A percentile compares a stretch with the other conserved stretches of the same genome.
phyloP scores from a whole-genome alignment of 2,888 invertebrate species.

The Zhuqinia jingwanae region DNA sequence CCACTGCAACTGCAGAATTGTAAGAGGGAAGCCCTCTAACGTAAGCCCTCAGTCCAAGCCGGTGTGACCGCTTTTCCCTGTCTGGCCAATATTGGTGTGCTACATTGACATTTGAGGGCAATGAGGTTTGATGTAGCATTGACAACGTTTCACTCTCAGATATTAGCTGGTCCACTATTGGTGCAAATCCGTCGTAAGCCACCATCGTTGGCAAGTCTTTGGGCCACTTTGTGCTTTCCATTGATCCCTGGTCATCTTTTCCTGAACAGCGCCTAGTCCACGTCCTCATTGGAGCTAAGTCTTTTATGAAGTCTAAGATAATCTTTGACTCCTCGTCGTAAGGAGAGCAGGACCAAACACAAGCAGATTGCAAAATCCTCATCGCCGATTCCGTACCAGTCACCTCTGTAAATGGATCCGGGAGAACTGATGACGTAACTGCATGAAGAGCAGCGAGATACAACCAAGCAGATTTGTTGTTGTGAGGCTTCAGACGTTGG shows the following conservation, averaged over 20 bases:
- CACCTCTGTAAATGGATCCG: constrained; percentile 58
- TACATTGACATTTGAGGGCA: no score
- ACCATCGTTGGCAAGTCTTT: constrained; percentile 13
- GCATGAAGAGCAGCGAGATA: constrained; percentile 71
- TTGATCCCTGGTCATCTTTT: background rate
- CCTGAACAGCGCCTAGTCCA: background rate
- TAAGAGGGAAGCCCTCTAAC: background rate
- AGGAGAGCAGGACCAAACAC: constrained; percentile 71
- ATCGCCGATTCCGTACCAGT: constrained; percentile 71
- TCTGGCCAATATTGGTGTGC: no score
- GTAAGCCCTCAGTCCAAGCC: constrained; percentile 23
- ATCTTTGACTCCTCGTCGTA: constrained; percentile 55
- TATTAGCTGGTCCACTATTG: constrained; percentile 58
- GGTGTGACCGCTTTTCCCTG: background rate
- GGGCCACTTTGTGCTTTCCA: constrained; percentile 44
- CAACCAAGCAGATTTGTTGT: constrained; percentile 59
- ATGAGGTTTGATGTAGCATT: background rate
- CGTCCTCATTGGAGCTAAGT: constrained; percentile 38
- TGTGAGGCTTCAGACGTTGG: constrained; percentile 32
- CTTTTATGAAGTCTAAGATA: constrained; percentile 25
- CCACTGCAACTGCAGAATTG: background rate
- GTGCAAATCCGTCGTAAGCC: constrained; percentile 65
- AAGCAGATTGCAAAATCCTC: constrained; percentile 67
- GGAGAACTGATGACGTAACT: constrained; percentile 56
- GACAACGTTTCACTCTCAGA: constrained; percentile 17